Conservation (phyloP, 2,888 invertebrate species). For the Cephus runcator region DNA sequence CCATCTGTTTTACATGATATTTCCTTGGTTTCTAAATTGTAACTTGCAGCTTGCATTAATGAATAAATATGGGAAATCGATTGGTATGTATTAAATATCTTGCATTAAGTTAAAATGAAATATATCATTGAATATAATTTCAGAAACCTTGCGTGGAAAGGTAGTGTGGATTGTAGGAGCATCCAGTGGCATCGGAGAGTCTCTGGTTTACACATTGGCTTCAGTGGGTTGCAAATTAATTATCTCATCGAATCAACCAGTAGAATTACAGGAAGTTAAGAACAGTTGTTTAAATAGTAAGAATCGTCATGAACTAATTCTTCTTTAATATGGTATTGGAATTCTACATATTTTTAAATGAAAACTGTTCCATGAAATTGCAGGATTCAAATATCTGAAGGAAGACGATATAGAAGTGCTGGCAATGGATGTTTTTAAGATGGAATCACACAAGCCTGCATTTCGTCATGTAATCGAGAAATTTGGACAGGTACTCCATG, state of each 20-base stretch:
- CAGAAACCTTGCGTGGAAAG: slow-evolving; percentile 72
- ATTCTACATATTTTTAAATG: not conserved
- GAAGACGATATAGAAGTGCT: slow-evolving; percentile 75
- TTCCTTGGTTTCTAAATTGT: slow-evolving; percentile 70
- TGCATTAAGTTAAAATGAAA: not conserved
- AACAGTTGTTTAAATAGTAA: slow-evolving; percentile 69
- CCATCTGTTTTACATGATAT: slow-evolving; percentile 67
- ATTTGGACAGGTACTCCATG: slow-evolving; percentile 67
- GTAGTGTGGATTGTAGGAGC: slow-evolving; percentile 89
- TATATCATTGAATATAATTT: slow-evolving; percentile 16
- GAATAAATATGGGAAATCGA: slow-evolving; percentile 72
- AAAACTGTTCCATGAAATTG: slow-evolving; percentile 47
- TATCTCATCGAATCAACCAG: slow-evolving; percentile 74
- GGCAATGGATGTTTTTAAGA: slow-evolving; percentile 75
- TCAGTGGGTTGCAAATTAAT: slow-evolving; percentile 74
- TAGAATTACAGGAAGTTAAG: slow-evolving; percentile 75
- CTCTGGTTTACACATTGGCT: slow-evolving; percentile 76
- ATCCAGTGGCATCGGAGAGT: slow-evolving; percentile 85
- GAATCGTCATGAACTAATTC: not conserved
- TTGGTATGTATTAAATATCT: slow-evolving; percentile 64
- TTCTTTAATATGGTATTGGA: not conserved
- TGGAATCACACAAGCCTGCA: slow-evolving; percentile 70
- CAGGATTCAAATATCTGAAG: slow-evolving; percentile 53
- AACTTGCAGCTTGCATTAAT: slow-evolving; percentile 71
- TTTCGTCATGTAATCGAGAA: slow-evolving; percentile 73